Evolutionary conservation across 2,888 invertebrate genomes (phyloP), one percentile per base, ranked within the genome.

Genomic region (Escarpia spicata): DNA sequence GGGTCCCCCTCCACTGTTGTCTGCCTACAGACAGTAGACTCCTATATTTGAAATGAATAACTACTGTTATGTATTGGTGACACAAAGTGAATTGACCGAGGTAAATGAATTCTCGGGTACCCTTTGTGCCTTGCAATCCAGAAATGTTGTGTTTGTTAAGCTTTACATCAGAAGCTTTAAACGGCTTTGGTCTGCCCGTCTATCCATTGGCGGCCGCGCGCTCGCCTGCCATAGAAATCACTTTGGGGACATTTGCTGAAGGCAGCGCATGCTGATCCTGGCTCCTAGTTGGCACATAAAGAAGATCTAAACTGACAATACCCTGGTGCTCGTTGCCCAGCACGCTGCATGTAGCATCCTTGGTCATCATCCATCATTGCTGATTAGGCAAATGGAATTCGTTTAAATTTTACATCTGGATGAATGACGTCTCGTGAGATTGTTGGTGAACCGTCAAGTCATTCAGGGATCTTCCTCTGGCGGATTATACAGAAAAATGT

Each of bases 331-430:
- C 0, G 75, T n/a, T n/a, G n/a, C 75, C 75, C 75, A n/a, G 75
- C n/a, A n/a, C 6, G 75, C 75, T 26, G 26, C 75, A 26, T 26
- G 75, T 6, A 75, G 6, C 26, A 26, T 75, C 75, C n/a, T 26
- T 75, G 75, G 75, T 4, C 26, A 26, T 6, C 75, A 75, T 75
- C 75, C 75, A 75, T 75, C 75, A 75, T 75, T 75, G 26, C 75
- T 75, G 75, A 75, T 75, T 75, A 75, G 75, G 75, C 75, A 26
- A 75, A 75, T 75, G 75, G 75, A 75, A 75, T 75, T 75, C 75
- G 19, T 75, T 75, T 75, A 75, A 75, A 75, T 75, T 75, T 75
- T 75, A 26, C 75, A 75, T 75, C 75, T 75, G 75, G 75, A 75
- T 75, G 75, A 75, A 75, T 75, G 26, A 26, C n/a, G n/a, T n/a